phyloP scores from a whole-genome alignment of 2,113 vertebrate genomes.

The Megaptera novaeangliae region DNA sequence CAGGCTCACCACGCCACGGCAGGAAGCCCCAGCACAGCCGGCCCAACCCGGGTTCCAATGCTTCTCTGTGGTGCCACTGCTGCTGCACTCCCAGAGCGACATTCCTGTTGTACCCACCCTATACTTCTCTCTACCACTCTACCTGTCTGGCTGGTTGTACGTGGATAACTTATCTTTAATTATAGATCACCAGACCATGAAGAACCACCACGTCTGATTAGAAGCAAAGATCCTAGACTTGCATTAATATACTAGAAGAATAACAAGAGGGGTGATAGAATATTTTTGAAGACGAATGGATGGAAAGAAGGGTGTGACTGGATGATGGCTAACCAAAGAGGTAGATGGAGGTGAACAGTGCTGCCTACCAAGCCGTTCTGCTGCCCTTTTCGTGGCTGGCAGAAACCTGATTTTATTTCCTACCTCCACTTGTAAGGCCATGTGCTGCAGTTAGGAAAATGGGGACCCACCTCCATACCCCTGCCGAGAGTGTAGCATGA shows the following conservation, averaged over 20 bases:
- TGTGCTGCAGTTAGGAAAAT: neutral
- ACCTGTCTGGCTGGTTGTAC: neutral
- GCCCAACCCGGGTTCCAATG: accelerated
- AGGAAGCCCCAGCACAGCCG: neutral
- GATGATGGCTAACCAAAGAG: neutral
- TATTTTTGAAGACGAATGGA: neutral
- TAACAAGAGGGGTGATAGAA: neutral
- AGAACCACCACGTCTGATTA: neutral
- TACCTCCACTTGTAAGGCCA: neutral
- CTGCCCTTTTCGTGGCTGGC: neutral
- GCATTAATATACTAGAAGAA: neutral
- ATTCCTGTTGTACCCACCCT: too few species aligned
- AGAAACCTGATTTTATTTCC: neutral
- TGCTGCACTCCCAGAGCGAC: neutral
- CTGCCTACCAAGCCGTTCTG: neutral
- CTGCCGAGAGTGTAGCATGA: neutral
- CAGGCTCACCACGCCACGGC: neutral
- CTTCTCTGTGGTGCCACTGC: neutral
- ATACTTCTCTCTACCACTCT: neutral
- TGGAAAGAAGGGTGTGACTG: neutral
- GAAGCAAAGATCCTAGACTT: neutral
- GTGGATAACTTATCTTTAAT: neutral
- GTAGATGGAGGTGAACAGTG: neutral
- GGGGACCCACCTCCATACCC: neutral
- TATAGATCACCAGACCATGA: neutral